Evolutionary conservation across 2,797 vertebrate genomes (phyloP), one percentile per base, ranked within the genome.

Genomic region (Falco naumanni): DNA sequence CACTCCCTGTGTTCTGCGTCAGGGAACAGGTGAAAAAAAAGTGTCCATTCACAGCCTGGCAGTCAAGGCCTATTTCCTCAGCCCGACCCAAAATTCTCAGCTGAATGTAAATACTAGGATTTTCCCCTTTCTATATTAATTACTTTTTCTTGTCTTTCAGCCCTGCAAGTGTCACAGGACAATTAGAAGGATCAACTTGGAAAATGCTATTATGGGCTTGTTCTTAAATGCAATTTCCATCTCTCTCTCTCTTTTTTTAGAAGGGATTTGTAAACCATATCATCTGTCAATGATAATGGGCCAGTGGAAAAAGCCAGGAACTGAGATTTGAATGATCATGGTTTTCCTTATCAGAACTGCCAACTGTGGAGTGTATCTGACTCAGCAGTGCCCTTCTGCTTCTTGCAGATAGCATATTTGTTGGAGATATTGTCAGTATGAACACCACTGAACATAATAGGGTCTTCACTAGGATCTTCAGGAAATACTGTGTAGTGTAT

Each of bases 101-200:
- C 26, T 80, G 45, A 89, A 75, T n/a, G 7, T n/a, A 92, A 78
- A 64, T 41, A 63, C 34, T 61, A 28, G 0, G 0, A 50, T 63
- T 26, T 92, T 4, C 29, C 43, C 92, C 29, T 72, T 79, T 84
- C 20, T 63, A 13, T 29, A 76, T 21, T 41, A 47, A 45, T 63
- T 69, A 13, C 4, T 71, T 90, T 88, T 89, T 53, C 33, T 83
- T 90, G 7, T 68, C 37, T 89, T 93, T 71, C 84, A 90, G 71
- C 21, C n/a, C 26, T 47, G 19, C 33, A 65, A 34, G 29, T 10
- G 1, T 63, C 65, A 72, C 21, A 71, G 53, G 41, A 50, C 69
- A 60, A 48, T 84, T 54, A 90, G 59, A 89, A 94, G 33, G 21
- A 63, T 5, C 3, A 75, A 22, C 25, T 9, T 29, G 33, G 47